Evolutionary conservation across 2,888 invertebrate species (phyloP).

Genomic region (Acanthosepion esculentum): DNA sequence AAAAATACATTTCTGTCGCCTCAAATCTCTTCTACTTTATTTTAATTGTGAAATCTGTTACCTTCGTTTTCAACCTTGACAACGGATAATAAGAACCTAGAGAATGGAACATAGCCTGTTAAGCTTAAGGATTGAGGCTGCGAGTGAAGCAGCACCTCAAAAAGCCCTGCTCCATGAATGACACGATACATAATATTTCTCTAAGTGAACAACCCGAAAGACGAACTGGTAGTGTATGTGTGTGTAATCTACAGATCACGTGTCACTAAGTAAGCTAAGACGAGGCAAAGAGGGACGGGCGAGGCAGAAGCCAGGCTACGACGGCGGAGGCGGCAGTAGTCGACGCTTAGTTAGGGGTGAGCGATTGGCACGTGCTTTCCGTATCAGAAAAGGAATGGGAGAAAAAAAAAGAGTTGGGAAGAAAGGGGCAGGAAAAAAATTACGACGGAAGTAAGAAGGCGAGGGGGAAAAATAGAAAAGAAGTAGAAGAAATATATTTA

Average conservation of each 20-base stretch:
- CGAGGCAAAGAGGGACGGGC: background rate
- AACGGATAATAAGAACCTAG: too few species aligned
- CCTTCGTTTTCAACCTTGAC: too few species aligned
- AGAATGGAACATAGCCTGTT: too few species aligned
- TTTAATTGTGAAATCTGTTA: too few species aligned
- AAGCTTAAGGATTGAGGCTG: too few species aligned
- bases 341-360: background rate
- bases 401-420: background rate
- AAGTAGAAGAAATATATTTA: background rate
- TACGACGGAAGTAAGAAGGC: background rate
- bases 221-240: background rate
- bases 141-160: too few species aligned
- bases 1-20: too few species aligned
- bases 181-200: too few species aligned
- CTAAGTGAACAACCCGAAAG: too few species aligned
- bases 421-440: background rate
- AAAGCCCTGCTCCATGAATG: too few species aligned
- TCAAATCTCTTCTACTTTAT: too few species aligned
- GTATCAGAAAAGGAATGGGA: background rate
- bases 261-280: background rate
- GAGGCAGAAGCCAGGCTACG: background rate
- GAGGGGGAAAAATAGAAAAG: background rate
- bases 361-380: background rate
- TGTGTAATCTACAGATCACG: background rate
- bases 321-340: background rate